These are phyloP conservation scores for Anguilla megastoma DNA, from an alignment of 2,797 vertebrate species.

Conservation along the genomic window DNA sequence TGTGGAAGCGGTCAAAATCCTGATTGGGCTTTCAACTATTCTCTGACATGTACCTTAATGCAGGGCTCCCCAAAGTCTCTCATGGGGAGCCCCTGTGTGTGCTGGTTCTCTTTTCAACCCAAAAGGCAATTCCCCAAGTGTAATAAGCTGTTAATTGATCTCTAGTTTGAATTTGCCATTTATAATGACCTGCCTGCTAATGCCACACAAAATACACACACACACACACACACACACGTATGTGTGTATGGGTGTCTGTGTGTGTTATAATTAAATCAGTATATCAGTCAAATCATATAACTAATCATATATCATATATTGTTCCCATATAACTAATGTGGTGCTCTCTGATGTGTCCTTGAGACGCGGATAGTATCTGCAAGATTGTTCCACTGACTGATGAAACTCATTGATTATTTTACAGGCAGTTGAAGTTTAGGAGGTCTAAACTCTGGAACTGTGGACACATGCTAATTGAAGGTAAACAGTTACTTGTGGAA, in stretches of 20 bases:
- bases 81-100: background rate
- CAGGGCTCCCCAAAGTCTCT: background rate
- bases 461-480: background rate
- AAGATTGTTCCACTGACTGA: background rate
- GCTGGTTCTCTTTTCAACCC: background rate
- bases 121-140: background rate
- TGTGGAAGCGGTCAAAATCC: constrained; percentile 17
- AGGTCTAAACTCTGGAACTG: background rate
- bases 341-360: background rate
- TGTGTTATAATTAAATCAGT: too few species aligned
- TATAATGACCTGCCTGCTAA: background rate
- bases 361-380: background rate
- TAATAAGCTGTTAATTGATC: constrained; percentile 2
- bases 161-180: background rate
- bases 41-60: background rate
- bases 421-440: background rate
- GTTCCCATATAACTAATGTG: background rate
- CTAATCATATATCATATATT: too few species aligned
- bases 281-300: background rate
- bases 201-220: background rate
- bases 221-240: background rate
- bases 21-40: constrained; percentile 16
- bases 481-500: background rate
- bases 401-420: background rate
- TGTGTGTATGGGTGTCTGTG: background rate